phyloP scores from a whole-genome alignment of 2,797 vertebrate species.

The Oreortyx pictus region DNA sequence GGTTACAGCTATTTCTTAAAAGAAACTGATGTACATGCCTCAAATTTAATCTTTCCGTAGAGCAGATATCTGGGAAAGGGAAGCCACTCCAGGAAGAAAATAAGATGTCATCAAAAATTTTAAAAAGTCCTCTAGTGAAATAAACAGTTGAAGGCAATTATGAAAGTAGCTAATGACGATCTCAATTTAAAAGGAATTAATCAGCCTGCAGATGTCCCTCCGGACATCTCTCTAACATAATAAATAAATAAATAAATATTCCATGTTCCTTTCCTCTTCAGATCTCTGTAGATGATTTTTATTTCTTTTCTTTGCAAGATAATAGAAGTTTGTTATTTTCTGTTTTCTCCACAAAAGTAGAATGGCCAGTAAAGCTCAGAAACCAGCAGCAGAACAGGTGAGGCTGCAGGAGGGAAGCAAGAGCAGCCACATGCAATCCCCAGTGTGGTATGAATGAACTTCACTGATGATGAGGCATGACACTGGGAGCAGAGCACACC shows the following conservation, averaged over 20 bases:
- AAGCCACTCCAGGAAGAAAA: neutral
- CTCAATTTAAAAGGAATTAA: neutral
- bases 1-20: neutral
- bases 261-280: neutral
- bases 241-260: neutral
- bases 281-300: neutral
- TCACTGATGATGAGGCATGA: neutral
- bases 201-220: neutral
- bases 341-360: neutral
- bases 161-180: neutral
- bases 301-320: neutral
- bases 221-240: neutral
- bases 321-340: neutral
- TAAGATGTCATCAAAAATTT: neutral
- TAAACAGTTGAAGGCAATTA: fast-evolving
- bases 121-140: neutral
- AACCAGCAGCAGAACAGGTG: neutral
- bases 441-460: fast-evolving
- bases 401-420: neutral
- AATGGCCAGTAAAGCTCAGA: neutral
- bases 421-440: neutral
- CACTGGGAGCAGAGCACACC: neutral
- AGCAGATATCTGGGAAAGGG: neutral
- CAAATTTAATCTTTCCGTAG: neutral
- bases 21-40: neutral